phyloP scores from a whole-genome alignment of 2,888 invertebrate species.

The Euzophera pinguis region DNA sequence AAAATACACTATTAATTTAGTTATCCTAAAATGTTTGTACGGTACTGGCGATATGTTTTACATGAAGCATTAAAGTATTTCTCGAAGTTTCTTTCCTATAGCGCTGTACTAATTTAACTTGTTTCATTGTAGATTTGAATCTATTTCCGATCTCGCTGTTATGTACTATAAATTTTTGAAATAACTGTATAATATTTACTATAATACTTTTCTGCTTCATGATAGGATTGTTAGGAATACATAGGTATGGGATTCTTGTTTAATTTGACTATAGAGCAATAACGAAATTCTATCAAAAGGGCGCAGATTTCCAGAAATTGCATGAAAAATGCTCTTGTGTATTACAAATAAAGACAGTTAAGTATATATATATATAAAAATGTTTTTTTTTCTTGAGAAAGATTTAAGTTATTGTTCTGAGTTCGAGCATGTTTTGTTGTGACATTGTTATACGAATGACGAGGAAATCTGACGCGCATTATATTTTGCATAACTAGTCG shows the following conservation, averaged over 20 bases:
- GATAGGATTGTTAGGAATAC: conserved; percentile 69
- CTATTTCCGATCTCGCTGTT: conserved; percentile 66
- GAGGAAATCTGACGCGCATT: conserved; percentile 49
- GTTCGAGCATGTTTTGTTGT: conserved; percentile 1
- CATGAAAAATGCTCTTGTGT: conserved; percentile 1
- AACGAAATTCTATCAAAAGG: conserved; percentile 35
- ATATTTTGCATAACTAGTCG: conserved; percentile 40
- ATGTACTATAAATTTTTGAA: conserved; percentile 58
- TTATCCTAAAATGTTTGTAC: conserved; percentile 57
- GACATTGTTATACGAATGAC: conserved; percentile 2
- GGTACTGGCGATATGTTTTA: conserved; percentile 54
- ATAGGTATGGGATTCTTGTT: conserved; percentile 62
- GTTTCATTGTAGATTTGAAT: conserved; percentile 68
- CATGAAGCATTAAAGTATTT: conserved; percentile 78
- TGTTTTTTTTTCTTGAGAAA: background rate
- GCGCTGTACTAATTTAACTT: conserved; percentile 42
- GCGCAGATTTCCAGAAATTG: conserved; percentile 55
- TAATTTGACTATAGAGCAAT: conserved; percentile 59
- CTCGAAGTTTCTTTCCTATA: conserved; percentile 33
- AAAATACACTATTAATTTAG: conserved; percentile 39
- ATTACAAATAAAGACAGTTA: conserved; percentile 20
- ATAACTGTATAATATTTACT: conserved; percentile 68
- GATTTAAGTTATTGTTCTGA: conserved; percentile 29
- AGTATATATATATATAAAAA: background rate
- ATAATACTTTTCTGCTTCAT: conserved; percentile 78